These are phyloP conservation scores for Aphelenchoides fujianensis DNA, from an alignment of 1,140 invertebrate genomes.

Conservation along the genomic window DNA sequence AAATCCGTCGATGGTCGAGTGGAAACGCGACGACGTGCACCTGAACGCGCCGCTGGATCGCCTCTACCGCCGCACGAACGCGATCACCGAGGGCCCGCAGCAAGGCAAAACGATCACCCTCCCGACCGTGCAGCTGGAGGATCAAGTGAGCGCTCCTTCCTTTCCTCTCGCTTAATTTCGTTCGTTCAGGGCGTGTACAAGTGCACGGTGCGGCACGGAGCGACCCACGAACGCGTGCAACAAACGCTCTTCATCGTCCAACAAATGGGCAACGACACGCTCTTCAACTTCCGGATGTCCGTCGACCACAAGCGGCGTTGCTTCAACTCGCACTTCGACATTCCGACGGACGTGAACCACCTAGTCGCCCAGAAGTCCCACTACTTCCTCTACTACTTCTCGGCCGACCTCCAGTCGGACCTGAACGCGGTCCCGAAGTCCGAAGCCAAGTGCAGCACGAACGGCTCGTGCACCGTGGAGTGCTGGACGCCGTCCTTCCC, in stretches of 20 bases:
- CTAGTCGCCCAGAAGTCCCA: not conserved
- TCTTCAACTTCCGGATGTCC: slow-evolving; percentile 7
- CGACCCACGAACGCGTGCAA: slow-evolving; percentile 9
- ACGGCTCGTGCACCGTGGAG: not conserved
- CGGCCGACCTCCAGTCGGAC: not conserved
- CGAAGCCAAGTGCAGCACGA: not conserved
- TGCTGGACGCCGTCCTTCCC: slow-evolving; percentile 10
- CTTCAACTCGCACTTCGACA: slow-evolving; percentile 15
- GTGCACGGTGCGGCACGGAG: slow-evolving; percentile 1
- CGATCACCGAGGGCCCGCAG: not conserved
- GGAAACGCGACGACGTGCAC: not conserved
- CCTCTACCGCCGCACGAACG: not conserved
- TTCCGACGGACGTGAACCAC: not conserved
- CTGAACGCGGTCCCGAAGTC: slow-evolving; percentile 8
- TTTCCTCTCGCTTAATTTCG: not conserved
- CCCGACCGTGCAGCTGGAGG: not conserved
- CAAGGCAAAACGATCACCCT: not conserved
- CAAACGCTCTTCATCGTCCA: slow-evolving; percentile 4
- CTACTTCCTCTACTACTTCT: slow-evolving; percentile 12
- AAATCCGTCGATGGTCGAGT: not conserved
- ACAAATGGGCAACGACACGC: not conserved
- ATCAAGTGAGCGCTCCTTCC: not conserved
- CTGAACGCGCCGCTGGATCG: not conserved
- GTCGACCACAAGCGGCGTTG: slow-evolving; percentile 2
- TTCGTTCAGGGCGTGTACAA: slow-evolving; percentile 18